Conservation (phyloP, 1,140 invertebrate species). For the Bombus pascuorum region DNA sequence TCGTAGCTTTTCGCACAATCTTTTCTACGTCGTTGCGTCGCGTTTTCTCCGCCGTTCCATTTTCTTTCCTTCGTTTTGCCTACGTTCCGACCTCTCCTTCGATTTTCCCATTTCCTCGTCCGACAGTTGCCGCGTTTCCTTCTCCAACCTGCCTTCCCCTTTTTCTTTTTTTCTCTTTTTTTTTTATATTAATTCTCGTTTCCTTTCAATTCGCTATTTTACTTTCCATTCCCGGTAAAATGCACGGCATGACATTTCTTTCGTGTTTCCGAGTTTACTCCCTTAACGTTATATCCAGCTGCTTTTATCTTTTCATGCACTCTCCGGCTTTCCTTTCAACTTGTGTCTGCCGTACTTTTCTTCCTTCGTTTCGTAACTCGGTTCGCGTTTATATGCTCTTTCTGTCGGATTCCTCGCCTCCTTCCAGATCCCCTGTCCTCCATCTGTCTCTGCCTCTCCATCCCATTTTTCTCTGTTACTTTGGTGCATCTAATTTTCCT, state of each 20-base stretch:
- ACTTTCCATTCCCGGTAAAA: conserved; percentile 27
- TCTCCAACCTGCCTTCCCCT: too few species aligned
- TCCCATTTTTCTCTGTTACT: too few species aligned
- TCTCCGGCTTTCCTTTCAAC: conserved; percentile 1
- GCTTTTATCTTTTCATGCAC: conserved; percentile 34
- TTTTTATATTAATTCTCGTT: conserved; percentile 35
- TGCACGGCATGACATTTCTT: conserved; percentile 29
- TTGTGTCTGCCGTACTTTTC: neutral
- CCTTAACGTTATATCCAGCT: conserved; percentile 26
- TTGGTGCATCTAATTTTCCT: neutral
- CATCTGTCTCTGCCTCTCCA: too few species aligned
- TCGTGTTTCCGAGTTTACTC: conserved; percentile 21
- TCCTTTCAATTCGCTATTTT: conserved; percentile 26
- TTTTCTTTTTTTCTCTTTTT: neutral
- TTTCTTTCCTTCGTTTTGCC: conserved; percentile 7
- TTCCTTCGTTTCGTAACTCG: neutral
- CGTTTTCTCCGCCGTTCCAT: conserved; percentile 12
- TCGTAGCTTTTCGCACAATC: conserved; percentile 18
- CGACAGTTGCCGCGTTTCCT: conserved; percentile 26
- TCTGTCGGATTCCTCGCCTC: neutral
- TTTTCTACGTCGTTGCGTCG: conserved; percentile 8
- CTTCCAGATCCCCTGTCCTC: neutral
- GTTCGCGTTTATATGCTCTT: neutral
- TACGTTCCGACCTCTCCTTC: neutral
- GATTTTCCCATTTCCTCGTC: conserved; percentile 40